A percentile compares a stretch with the other conserved stretches of the same genome.
Conservation (phyloP, 2,888 invertebrate genomes). For the Platerodrilus igneus region DNA sequence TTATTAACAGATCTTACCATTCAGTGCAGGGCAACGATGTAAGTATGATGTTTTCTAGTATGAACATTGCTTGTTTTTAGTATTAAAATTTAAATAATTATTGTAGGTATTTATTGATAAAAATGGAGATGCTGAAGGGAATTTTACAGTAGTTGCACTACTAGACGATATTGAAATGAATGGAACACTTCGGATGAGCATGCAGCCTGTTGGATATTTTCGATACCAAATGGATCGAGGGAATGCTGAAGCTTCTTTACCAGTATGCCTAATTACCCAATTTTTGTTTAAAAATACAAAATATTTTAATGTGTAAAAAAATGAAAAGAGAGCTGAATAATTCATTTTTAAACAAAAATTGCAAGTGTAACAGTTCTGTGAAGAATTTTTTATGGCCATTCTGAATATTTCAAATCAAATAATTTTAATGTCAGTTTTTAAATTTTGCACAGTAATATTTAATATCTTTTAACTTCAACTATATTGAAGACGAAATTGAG, state of each 20-base stretch:
- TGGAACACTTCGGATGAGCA: constrained; percentile 60
- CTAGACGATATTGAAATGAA: constrained; percentile 56
- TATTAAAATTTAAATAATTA: not conserved
- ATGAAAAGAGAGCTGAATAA: not conserved
- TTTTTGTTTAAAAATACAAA: not conserved
- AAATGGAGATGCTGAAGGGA: constrained; percentile 87
- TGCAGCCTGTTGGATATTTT: constrained; percentile 75
- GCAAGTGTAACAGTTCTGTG: too few relatives aligned
- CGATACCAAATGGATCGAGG: constrained; percentile 55
- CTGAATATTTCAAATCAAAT: too few relatives aligned
- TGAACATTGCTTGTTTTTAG: not conserved
- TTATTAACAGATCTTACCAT: constrained; percentile 70
- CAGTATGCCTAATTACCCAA: constrained; percentile 50
- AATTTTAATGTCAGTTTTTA: too few relatives aligned
- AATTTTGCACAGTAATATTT: too few relatives aligned
- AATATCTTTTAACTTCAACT: too few relatives aligned
- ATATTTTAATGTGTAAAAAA: not conserved
- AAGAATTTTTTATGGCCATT: too few relatives aligned
- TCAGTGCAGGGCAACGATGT: constrained; percentile 79
- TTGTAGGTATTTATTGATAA: constrained; percentile 74
- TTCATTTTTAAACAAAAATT: too few relatives aligned
- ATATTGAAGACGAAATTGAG: too few relatives aligned
- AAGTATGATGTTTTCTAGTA: constrained; percentile 45
- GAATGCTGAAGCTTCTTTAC: constrained; percentile 54
- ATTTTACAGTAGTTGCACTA: constrained; percentile 80